Conservation (phyloP, 1,140 invertebrate species). For the Panulirus ornatus region DNA sequence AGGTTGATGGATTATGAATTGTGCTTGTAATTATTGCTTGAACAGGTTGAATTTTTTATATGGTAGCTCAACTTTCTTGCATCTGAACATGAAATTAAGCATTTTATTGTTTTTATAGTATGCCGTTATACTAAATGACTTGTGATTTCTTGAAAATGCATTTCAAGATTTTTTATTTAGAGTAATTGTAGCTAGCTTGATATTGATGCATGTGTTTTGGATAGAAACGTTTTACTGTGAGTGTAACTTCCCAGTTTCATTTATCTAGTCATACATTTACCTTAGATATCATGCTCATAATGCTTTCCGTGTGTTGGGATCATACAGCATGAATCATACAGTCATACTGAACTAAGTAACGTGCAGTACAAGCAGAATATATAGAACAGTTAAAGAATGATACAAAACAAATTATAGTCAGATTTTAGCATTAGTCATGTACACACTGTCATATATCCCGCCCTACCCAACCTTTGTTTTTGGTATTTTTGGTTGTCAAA, state of each 20-base stretch:
- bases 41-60: not conserved
- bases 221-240: too few relatives aligned
- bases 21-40: not conserved
- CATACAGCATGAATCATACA: too few relatives aligned
- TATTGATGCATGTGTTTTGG: too few relatives aligned
- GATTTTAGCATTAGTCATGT: not conserved
- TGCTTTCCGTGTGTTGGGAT: too few relatives aligned
- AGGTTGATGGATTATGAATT: not conserved
- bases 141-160: not conserved
- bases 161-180: not conserved
- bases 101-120: too few relatives aligned
- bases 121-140: not conserved
- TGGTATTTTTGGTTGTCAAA: too few relatives aligned
- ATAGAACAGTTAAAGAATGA: not conserved
- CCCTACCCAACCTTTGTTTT: not conserved
- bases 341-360: too few relatives aligned
- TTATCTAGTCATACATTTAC: too few relatives aligned
- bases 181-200: not conserved
- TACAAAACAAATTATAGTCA: not conserved
- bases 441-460: not conserved
- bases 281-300: too few relatives aligned
- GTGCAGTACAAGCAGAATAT: too few relatives aligned
- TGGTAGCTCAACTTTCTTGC: not conserved
- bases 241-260: too few relatives aligned
- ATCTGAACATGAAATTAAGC: too few relatives aligned